Conservation (phyloP, 1,140 invertebrate species). For the Drosophila ercepeae region DNA sequence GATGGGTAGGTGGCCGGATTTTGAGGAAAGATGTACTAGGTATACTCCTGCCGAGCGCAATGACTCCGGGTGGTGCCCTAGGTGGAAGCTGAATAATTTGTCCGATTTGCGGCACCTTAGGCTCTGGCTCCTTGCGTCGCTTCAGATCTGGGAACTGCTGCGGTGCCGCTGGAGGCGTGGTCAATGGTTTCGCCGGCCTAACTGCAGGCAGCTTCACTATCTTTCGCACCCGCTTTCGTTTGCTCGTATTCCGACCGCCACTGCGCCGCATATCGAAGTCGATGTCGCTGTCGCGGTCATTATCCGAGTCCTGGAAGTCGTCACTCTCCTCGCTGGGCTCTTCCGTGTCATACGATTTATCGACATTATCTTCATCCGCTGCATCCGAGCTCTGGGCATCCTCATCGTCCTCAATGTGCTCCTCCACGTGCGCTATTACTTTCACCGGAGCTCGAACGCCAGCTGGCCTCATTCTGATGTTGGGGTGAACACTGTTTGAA, state of each 20-base stretch:
- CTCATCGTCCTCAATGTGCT: constrained; percentile 65
- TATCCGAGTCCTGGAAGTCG: constrained; percentile 69
- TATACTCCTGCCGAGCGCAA: constrained; percentile 54
- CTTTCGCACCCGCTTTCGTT: constrained; percentile 59
- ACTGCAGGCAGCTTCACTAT: constrained; percentile 9
- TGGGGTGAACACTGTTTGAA: not conserved
- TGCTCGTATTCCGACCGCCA: constrained; percentile 58
- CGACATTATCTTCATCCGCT: constrained; percentile 68
- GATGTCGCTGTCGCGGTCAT: constrained; percentile 82
- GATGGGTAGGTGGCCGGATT: constrained; percentile 34
- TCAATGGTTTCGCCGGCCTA: constrained; percentile 4
- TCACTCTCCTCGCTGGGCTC: constrained; percentile 72
- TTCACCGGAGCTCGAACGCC: constrained; percentile 39
- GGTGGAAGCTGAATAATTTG: constrained; percentile 55
- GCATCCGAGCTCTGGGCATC: constrained; percentile 56
- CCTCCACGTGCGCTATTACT: constrained; percentile 51
- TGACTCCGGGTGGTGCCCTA: constrained; percentile 52
- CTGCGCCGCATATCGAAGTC: constrained; percentile 71
- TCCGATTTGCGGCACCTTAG: constrained; percentile 38
- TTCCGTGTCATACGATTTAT: constrained; percentile 75
- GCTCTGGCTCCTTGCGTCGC: constrained; percentile 37
- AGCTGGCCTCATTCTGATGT: constrained; percentile 10
- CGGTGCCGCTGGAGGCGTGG: not conserved
- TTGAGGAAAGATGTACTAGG: constrained; percentile 62
- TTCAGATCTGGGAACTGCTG: constrained; percentile 38